Evolutionary conservation across 2,888 invertebrate genomes (phyloP).

Genomic region (Sarcophaga subvicina): DNA sequence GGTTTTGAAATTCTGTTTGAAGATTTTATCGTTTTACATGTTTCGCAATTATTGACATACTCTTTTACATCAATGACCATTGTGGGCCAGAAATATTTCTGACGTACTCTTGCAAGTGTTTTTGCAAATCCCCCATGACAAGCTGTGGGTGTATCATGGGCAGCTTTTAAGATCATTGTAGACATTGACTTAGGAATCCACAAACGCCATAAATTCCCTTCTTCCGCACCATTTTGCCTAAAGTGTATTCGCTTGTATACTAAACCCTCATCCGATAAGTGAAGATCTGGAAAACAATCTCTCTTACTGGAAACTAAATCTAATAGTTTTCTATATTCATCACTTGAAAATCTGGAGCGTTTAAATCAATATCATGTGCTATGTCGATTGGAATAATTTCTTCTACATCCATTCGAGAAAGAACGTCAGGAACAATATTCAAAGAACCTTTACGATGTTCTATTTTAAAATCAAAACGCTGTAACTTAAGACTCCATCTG

Average conservation of each 20-base stretch:
- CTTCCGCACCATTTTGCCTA: not conserved
- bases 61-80: conserved; percentile 25
- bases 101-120: not conserved
- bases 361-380: not conserved
- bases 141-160: too few species aligned
- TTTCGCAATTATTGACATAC: conserved; percentile 11
- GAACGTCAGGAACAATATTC: conserved; percentile 26
- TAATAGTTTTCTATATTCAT: not conserved
- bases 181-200: conserved; percentile 6
- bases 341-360: conserved; percentile 12
- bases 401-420: not conserved
- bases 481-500: too few species aligned
- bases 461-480: too few species aligned
- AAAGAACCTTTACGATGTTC: too few species aligned
- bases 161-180: not conserved
- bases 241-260: too few species aligned
- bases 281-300: too few species aligned
- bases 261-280: too few species aligned
- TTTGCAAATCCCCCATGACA: conserved; percentile 33
- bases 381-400: not conserved
- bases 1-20: not conserved
- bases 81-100: too few species aligned
- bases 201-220: conserved; percentile 19
- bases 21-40: conserved; percentile 29
- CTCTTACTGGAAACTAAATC: too few species aligned